A percentile compares a stretch with the other conserved stretches of the same genome.
phyloP scores from a whole-genome alignment of 1,140 invertebrate genomes.

The roundworm (Caenorhabditis elegans) region WBcel235 BX284605.5:5392501-5393000 shows the following conservation, averaged over 20 bases:
- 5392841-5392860: conserved; percentile 34
- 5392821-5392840: conserved; percentile 34
- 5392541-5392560: too few species aligned
- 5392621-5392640: conserved; percentile 51
- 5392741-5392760: conserved; percentile 57
- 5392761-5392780: conserved; percentile 59
- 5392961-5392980: conserved; percentile 55
- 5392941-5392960: conserved; percentile 64
- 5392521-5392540: too few species aligned
- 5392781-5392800: conserved; percentile 59
- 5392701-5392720: conserved; percentile 58
- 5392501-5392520: conserved; percentile 45
- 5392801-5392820: neutral
- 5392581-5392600: too few species aligned
- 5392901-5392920: conserved; percentile 57
- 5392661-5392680: conserved; percentile 45
- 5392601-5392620: too few species aligned
- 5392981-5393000: conserved; percentile 37
- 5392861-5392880: conserved; percentile 43
- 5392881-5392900: conserved; percentile 54
- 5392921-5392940: conserved; percentile 59
- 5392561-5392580: too few species aligned
- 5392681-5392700: conserved; percentile 54
- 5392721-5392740: conserved; percentile 51
- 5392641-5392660: conserved; percentile 50